Evolutionary conservation across 1,140 invertebrate species (phyloP), one percentile per base, ranked within the genome.

Genomic region (Drosophila ambigua): DNA sequence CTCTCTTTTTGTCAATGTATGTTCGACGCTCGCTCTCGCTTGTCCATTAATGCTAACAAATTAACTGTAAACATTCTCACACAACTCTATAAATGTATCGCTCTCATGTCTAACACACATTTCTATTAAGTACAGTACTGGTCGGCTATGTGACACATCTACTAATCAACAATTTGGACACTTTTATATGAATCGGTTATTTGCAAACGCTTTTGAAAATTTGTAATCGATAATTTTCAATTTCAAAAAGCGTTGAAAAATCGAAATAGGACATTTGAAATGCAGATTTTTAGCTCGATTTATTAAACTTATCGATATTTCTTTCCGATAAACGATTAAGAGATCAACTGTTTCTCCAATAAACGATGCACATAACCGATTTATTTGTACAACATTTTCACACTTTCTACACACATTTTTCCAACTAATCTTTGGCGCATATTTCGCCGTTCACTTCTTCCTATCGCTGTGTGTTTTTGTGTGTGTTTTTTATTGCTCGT

Each of bases 401-500:
- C n/a, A 41, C 39, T 49, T 23, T 60, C 52, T 16, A 69, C 41
- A 24, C 28, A 35, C 28, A 13, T 72, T 72, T 69, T 72, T 67
- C 55, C 68, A 72, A 72, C 41, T 72, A 61, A 72, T 72, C 43
- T 57, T 72, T 54, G 68, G 68, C 68, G 45, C 26, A 26, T 13
- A 39, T 39, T 39, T 39, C 35, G 35, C 13, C 11, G 35, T 39
- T 48, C 20, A 51, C 45, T 20, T 52, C 49, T 48, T 39, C 43
- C 45, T 71, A 72, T 72, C 67, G 55, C 68, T 72, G 67, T 72
- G 67, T 72, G 55, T 61, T 53, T 58, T 15, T 69, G 51, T 71
- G 23, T 58, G 23, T 68, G 39, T 55, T 63, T 63, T n/a, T 65
- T 26, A 60, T 35, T 58, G 23, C 41, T 68, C 20, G 28, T 49